A percentile compares a stretch with the other conserved stretches of the same genome.
Conservation (phyloP, 2,797 vertebrate species). For the Dermochelys coriacea region DNA sequence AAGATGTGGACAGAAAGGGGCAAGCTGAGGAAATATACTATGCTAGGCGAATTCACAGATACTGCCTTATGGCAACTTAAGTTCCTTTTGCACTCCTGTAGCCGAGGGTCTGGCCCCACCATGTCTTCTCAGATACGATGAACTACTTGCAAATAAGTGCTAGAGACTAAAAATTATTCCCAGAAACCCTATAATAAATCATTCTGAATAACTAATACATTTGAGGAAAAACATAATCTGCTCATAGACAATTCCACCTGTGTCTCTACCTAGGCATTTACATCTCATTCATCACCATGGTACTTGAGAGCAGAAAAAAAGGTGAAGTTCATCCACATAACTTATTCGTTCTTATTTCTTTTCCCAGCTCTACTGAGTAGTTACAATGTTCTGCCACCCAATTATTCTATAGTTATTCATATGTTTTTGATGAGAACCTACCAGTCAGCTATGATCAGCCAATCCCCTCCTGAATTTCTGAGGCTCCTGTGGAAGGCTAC, state of each 20-base stretch:
- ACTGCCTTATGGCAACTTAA: neutral
- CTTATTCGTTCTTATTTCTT: neutral
- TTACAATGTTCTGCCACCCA: neutral
- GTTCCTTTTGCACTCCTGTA: neutral
- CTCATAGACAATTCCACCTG: neutral
- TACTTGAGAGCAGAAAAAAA: neutral
- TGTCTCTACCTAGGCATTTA: neutral
- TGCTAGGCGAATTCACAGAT: neutral
- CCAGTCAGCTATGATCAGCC: neutral
- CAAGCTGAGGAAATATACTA: neutral
- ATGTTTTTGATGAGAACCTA: neutral
- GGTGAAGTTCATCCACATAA: neutral
- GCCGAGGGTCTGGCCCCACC: neutral
- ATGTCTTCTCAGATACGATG: fast-evolving
- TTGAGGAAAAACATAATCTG: neutral
- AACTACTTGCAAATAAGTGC: neutral
- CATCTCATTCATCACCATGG: neutral
- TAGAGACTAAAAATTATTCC: neutral
- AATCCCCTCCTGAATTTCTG: neutral
- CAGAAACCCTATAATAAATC: neutral
- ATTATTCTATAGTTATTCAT: neutral
- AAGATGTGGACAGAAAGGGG: neutral
- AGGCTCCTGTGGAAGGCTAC: neutral
- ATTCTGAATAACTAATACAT: neutral
- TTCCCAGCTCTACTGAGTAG: neutral